These are phyloP conservation scores for Psittacus erithacus DNA, from an alignment of 2,113 vertebrate genomes.

Conservation along the genomic window DNA sequence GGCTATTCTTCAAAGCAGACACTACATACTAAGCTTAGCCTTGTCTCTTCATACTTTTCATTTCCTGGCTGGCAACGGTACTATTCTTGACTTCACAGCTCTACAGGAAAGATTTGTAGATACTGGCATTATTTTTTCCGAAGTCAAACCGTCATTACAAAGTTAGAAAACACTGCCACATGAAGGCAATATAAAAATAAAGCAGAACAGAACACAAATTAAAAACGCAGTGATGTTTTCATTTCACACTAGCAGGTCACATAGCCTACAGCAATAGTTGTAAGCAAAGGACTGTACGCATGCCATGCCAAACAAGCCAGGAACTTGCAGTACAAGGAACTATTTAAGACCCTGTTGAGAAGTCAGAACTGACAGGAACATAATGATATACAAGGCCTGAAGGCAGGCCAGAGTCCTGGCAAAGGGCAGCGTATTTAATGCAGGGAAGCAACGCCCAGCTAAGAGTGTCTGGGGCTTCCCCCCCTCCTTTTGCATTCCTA, in stretches of 20 bases:
- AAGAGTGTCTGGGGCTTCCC: rapidly evolving
- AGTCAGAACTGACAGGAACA: background rate
- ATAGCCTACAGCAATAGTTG: background rate
- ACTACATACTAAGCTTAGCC: background rate
- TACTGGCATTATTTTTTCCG: background rate
- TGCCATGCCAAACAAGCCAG: background rate
- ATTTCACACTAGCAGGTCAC: background rate
- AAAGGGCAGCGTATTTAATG: background rate
- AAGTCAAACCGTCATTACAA: background rate
- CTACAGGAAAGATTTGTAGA: background rate
- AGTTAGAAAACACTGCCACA: background rate
- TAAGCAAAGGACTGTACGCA: background rate
- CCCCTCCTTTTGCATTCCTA: background rate
- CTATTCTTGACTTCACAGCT: background rate
- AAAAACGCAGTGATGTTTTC: background rate
- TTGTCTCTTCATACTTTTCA: background rate
- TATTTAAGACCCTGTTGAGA: background rate
- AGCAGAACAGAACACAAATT: background rate
- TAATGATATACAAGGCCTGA: background rate
- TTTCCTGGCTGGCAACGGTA: background rate
- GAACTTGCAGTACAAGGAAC: background rate
- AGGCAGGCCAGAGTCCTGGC: background rate
- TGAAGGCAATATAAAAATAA: background rate
- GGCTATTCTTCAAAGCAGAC: background rate
- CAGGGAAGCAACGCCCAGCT: background rate